Evolutionary conservation across 1,140 invertebrate genomes (phyloP).

Genomic region (Aradophagus sp.): DNA sequence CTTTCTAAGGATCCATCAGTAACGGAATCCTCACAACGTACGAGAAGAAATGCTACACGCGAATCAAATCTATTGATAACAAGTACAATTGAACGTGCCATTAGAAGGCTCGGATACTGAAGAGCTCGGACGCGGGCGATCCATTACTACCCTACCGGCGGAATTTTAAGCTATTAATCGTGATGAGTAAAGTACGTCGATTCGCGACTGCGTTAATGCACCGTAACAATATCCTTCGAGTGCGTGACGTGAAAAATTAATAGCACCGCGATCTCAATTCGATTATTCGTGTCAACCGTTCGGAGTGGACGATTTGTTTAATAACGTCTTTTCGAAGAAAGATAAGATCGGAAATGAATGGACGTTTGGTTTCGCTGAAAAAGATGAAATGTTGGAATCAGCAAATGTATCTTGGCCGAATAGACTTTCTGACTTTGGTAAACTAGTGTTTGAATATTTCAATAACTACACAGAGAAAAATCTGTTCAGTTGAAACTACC

Average conservation of each 20-base stretch:
- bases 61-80: conserved; percentile 51
- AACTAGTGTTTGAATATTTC: too few relatives aligned
- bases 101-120: conserved; percentile 41
- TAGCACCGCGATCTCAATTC: conserved; percentile 1
- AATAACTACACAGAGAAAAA: too few relatives aligned
- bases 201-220: conserved; percentile 42
- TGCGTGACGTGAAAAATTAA: conserved; percentile 41
- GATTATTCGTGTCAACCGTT: conserved; percentile 9
- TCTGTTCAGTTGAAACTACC: too few relatives aligned
- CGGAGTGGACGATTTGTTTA: too few relatives aligned
- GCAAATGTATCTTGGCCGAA: too few relatives aligned
- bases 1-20: conserved; percentile 47
- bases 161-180: conserved; percentile 54
- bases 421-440: too few relatives aligned
- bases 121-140: conserved; percentile 40
- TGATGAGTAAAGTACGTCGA: conserved; percentile 37
- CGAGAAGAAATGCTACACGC: conserved; percentile 37
- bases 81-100: conserved; percentile 46
- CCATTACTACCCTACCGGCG: conserved; percentile 40
- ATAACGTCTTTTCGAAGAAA: too few relatives aligned
- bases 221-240: conserved; percentile 29
- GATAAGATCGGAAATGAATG: too few relatives aligned
- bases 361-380: too few relatives aligned
- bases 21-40: conserved; percentile 33
- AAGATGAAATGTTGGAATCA: too few relatives aligned